phyloP scores from a whole-genome alignment of 2,888 invertebrate species.

The Maniola hyperantus region DNA sequence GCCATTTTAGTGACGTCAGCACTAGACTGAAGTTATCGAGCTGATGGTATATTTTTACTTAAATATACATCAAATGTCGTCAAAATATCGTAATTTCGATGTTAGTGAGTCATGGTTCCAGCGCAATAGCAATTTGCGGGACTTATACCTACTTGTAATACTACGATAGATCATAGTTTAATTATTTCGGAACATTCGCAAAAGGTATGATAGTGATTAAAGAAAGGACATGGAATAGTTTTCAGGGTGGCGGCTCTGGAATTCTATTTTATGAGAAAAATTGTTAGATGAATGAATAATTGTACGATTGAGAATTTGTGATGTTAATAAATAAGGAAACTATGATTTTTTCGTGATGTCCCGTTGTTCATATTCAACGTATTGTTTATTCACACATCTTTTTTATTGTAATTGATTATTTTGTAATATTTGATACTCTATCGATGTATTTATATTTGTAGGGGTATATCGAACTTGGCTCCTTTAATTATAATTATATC shows the following conservation, averaged over 20 bases:
- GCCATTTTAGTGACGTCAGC: too few relatives aligned
- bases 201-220: constrained; percentile 46
- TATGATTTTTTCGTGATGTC: constrained; percentile 8
- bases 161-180: constrained; percentile 28
- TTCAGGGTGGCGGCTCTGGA: constrained; percentile 71
- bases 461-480: constrained; percentile 30
- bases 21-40: too few relatives aligned
- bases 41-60: too few relatives aligned
- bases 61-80: too few relatives aligned
- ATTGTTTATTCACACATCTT: neutral
- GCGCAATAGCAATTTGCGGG: too few relatives aligned
- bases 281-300: constrained; percentile 14
- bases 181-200: constrained; percentile 45
- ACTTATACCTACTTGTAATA: neutral
- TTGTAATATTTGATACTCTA: neutral
- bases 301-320: constrained; percentile 18
- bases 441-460: neutral
- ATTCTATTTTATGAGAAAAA: constrained; percentile 39
- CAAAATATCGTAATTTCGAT: too few relatives aligned
- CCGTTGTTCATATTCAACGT: neutral
- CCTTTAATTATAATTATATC: neutral
- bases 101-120: too few relatives aligned
- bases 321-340: constrained; percentile 37
- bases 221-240: constrained; percentile 48
- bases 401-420: neutral